phyloP scores from a whole-genome alignment of 2,797 vertebrate genomes.

The Lophotriccus pileatus region DNA sequence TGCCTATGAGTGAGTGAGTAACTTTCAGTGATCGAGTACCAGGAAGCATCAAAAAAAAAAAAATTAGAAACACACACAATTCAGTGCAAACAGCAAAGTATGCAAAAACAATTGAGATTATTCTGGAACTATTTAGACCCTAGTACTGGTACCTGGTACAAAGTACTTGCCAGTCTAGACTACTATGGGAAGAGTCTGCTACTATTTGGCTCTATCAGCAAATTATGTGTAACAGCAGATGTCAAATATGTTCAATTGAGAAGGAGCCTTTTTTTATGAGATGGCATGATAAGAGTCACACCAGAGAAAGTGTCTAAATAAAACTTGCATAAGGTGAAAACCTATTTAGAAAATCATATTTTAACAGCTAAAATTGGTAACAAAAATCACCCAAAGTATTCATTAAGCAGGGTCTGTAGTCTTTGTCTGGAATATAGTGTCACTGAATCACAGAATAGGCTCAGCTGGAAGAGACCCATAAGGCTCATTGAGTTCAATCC shows the following conservation, averaged over 20 bases:
- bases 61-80: background rate
- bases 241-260: background rate
- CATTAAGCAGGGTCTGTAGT: background rate
- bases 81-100: background rate
- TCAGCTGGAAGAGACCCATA: background rate
- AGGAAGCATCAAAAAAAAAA: background rate
- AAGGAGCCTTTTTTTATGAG: background rate
- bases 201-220: background rate
- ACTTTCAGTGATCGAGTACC: fast-evolving
- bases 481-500: background rate
- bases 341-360: background rate
- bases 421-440: background rate
- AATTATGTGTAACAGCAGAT: background rate
- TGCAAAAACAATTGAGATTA: background rate
- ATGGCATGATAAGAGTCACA: background rate
- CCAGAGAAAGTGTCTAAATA: background rate
- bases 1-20: background rate
- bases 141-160: background rate
- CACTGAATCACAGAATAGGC: background rate
- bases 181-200: background rate
- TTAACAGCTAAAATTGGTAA: background rate
- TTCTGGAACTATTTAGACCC: background rate
- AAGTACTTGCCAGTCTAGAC: background rate
- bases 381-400: fast-evolving
- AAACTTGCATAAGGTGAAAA: background rate